These are phyloP conservation scores for Natator depressus DNA, from an alignment of 2,113 vertebrate species.

Conservation along the genomic window DNA sequence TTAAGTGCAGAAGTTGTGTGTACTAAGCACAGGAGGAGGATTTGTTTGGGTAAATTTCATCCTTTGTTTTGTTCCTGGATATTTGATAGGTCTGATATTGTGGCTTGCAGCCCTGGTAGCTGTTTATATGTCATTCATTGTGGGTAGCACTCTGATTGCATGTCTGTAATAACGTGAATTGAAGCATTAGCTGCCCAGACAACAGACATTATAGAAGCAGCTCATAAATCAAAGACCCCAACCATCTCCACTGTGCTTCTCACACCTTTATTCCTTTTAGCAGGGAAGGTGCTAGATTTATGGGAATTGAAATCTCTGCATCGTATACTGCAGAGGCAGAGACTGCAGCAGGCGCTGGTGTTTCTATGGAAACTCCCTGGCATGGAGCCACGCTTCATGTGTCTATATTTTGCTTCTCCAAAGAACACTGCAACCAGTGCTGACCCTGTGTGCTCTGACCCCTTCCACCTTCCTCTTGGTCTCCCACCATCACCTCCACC, in stretches of 20 bases:
- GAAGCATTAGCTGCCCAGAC: not conserved
- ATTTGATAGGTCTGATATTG: not conserved
- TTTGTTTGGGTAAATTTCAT: too few relatives aligned
- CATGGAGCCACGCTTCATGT: not conserved
- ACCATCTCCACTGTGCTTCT: accelerated
- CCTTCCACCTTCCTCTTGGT: not conserved
- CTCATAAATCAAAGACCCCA: not conserved
- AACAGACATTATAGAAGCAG: accelerated
- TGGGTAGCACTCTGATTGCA: not conserved
- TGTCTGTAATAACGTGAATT: accelerated
- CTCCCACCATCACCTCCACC: not conserved
- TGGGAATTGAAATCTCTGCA: not conserved
- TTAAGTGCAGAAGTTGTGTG: not conserved
- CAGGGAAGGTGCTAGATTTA: not conserved
- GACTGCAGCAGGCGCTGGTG: not conserved
- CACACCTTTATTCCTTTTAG: not conserved
- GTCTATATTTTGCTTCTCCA: not conserved
- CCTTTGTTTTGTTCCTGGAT: not conserved
- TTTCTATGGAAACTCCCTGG: not conserved
- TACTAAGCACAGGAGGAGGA: not conserved
- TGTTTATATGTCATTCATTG: not conserved
- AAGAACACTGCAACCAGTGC: not conserved
- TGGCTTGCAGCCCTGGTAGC: not conserved
- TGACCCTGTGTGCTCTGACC: accelerated
- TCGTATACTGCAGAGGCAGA: not conserved